Percentiles rank a stretch among this genome's conserved stretches.
Conservation (phyloP, 2,113 vertebrate genomes). For the Hyperopisus bebe region DNA sequence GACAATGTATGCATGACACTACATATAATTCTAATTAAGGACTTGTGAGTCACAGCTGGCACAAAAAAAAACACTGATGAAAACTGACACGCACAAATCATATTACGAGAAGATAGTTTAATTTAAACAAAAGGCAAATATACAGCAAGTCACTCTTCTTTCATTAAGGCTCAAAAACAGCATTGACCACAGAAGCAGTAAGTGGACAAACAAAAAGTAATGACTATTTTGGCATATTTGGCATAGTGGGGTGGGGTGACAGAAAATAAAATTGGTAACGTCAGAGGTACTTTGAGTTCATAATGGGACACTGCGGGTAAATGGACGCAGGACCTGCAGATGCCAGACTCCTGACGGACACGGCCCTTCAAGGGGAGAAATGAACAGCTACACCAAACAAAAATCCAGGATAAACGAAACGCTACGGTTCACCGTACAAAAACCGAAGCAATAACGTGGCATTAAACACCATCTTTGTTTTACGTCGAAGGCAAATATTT, state of each 20-base stretch:
- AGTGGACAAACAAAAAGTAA: slow-evolving; percentile 25
- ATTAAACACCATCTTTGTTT: slow-evolving; percentile 12
- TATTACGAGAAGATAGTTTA: slow-evolving; percentile 45
- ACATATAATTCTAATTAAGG: not conserved
- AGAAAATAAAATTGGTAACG: not conserved
- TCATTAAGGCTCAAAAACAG: slow-evolving; percentile 50
- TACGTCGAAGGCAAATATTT: slow-evolving; percentile 7
- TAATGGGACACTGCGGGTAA: not conserved
- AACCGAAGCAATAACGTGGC: not conserved
- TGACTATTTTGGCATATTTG: slow-evolving; percentile 41
- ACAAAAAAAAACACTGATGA: not conserved
- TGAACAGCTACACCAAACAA: not conserved
- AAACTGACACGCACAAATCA: not conserved
- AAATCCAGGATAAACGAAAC: not conserved
- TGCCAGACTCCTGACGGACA: not conserved
- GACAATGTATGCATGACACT: not conserved
- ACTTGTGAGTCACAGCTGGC: not conserved
- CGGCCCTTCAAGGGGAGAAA: not conserved
- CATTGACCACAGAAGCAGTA: slow-evolving; percentile 42
- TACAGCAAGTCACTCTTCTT: slow-evolving; percentile 46
- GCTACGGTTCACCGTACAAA: not conserved
- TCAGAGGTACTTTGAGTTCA: not conserved
- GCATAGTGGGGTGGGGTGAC: not conserved
- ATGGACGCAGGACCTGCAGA: not conserved
- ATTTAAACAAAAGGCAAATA: slow-evolving; percentile 51